Percentiles rank a stretch among this genome's conserved stretches.
phyloP scores from a whole-genome alignment of 30 jellyfish, hydroid and myxozoan genomes.

The Cassiopea xamachana region DNA sequence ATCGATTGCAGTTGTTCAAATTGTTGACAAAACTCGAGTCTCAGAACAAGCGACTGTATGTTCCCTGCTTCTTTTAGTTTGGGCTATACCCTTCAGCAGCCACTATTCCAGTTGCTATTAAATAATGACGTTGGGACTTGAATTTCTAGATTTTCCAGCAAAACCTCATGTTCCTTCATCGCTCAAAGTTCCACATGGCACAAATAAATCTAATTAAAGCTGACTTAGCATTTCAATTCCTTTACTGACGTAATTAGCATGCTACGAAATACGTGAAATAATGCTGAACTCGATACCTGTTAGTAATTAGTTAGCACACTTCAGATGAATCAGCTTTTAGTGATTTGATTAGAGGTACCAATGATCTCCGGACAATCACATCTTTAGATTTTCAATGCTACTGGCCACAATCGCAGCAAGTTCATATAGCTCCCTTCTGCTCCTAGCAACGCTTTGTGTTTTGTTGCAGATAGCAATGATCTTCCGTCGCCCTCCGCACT shows the following conservation, averaged over 20 bases:
- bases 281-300: neutral
- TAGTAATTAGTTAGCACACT: neutral
- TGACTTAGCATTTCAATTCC: neutral
- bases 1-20: too few species aligned
- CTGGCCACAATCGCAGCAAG: neutral
- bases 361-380: neutral
- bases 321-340: neutral
- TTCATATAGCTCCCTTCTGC: neutral
- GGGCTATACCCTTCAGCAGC: too few species aligned
- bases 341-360: neutral
- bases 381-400: neutral
- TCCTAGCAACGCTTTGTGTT: conserved; percentile 1
- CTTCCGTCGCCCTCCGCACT: neutral
- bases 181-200: too few species aligned
- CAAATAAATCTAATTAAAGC: neutral
- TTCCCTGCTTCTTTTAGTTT: too few species aligned
- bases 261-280: neutral
- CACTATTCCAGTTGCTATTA: too few species aligned
- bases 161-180: too few species aligned
- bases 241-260: too few species aligned
- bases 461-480: neutral
- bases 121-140: too few species aligned
- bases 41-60: too few species aligned
- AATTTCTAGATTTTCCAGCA: too few species aligned
- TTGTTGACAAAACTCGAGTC: too few species aligned